Base-by-base conservation (phyloP, 1,140 invertebrate genomes). In the Hyposmocoma kahamanoa region DNA sequence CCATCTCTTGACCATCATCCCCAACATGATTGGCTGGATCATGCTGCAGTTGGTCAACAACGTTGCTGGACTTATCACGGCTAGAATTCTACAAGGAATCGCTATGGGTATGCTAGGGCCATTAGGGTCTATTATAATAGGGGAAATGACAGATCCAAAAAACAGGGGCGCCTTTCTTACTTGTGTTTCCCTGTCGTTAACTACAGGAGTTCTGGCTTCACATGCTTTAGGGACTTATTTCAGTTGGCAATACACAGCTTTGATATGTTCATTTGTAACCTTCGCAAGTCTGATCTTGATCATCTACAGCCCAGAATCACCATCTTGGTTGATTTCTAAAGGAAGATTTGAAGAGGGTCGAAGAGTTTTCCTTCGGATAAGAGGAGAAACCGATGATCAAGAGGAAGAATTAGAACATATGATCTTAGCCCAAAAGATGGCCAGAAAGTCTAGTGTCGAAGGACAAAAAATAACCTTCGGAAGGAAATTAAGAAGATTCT, bases 141-240 rank as follows among this genome's bases (percentile, higher is more conserved):
- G 73, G n/a, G 82, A 85, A 76, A 82, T 78, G 72, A 84, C 80
- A n/a, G 69, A 80, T 38, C 82, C 82, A 1, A 76, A 54, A 19
- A 81, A 80, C 26, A 55, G 82, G 19, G 80, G 80, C 20, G 67
- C 68, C 1, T 84, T 82, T 47, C 50, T 85, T 1, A 82, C 82
- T 3, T 60, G 70, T n/a, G 73, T 85, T 1, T 83, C 80, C 1
- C 36, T 84, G 10, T 79, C 80, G 1, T 41, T 84, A 8, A 79
- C 80, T 0, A 68, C 72, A n/a, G 82, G 82, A 44, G 80, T 85
- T 0, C 28, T 85, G 32, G 68, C 70, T 18, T 63, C 66, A 0
- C 82, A 85, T 34, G 39, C 61, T 0, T 47, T 84, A 9, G 80
- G 82, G 0, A 63, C 67, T 0, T 72, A 60, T 45, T 69, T 81